Base-by-base conservation (phyloP, 1,140 invertebrate genomes). In the Dreissena polymorpha region DNA sequence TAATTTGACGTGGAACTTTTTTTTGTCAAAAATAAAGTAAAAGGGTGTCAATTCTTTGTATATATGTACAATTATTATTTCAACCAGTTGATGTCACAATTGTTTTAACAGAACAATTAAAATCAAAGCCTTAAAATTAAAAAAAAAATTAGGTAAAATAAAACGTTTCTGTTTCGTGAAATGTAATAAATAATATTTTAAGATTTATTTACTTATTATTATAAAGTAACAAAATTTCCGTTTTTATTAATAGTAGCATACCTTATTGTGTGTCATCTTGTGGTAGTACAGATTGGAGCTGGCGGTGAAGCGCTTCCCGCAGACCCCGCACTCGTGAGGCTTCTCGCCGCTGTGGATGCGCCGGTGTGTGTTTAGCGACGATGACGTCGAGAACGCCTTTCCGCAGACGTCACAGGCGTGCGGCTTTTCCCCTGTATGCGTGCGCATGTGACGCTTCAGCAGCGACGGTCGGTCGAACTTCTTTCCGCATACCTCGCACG, bases 201-300 rank as follows among this genome's bases (percentile, higher is more conserved):
- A n/a, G n/a, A n/a, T n/a, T n/a, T n/a, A n/a, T n/a, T n/a, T n/a
- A n/a, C n/a, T n/a, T n/a, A n/a, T n/a, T n/a, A n/a, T n/a, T n/a
- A n/a, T n/a, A n/a, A n/a, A n/a, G n/a, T n/a, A n/a, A n/a, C n/a
- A n/a, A n/a, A n/a, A n/a, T n/a, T n/a, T n/a, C n/a, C n/a, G n/a
- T n/a, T n/a, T n/a, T 39, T 39, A 39, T 39, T 39, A 5, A 8
- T 39, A 39, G 2, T 39, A 5, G 8, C 80, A 29, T 95, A 98
- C 98, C 96, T 99, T 99, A 90, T 98, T 98, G 93, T 99, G 98
- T 84, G 98, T 99, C 98, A 99, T 99, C 88, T 97, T 95, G 94
- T 99, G 98, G 92, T 99, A 99, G 93, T 99, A 99, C 12, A 99
- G 95, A 93, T 99, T 99, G 21, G 97, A 98, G 76, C 96, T 97